Conservation (phyloP, 2,113 vertebrate species). For the Abramis brama region DNA sequence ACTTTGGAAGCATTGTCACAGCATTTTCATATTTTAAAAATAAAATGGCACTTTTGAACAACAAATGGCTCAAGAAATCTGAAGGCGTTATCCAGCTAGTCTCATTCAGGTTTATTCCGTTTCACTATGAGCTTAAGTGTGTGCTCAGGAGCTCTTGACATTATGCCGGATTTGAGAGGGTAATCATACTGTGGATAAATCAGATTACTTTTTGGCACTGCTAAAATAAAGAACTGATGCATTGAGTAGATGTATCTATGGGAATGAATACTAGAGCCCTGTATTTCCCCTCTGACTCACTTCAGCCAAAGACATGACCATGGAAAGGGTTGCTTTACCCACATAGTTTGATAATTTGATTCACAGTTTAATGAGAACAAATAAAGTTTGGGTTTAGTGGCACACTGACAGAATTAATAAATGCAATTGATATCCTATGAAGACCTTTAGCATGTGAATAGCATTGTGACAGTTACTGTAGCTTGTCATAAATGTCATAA, state of each 20-base stretch:
- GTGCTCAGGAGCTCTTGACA: constrained; percentile 22
- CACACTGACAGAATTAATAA: constrained; percentile 57
- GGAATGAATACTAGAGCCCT: neutral
- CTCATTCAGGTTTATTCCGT: neutral
- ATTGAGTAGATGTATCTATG: neutral
- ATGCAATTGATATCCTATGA: constrained; percentile 44
- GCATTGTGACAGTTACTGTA: neutral
- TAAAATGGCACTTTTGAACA: neutral
- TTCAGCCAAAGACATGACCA: neutral
- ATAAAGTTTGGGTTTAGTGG: constrained; percentile 47
- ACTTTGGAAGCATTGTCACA: neutral
- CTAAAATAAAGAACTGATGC: neutral
- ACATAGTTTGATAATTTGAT: constrained; percentile 44
- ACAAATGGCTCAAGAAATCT: neutral
- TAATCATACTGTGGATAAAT: neutral
- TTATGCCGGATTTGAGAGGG: neutral
- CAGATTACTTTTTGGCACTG: neutral
- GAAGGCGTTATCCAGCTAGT: neutral
- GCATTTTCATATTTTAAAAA: neutral
- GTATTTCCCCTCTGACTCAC: neutral
- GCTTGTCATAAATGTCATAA: neutral
- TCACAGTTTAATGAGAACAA: constrained; percentile 51
- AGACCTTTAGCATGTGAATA: neutral
- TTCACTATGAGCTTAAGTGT: neutral
- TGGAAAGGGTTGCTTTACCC: constrained; percentile 25